Conservation (phyloP, 1,140 invertebrate genomes). For the Drosophila subpulchrella region DNA sequence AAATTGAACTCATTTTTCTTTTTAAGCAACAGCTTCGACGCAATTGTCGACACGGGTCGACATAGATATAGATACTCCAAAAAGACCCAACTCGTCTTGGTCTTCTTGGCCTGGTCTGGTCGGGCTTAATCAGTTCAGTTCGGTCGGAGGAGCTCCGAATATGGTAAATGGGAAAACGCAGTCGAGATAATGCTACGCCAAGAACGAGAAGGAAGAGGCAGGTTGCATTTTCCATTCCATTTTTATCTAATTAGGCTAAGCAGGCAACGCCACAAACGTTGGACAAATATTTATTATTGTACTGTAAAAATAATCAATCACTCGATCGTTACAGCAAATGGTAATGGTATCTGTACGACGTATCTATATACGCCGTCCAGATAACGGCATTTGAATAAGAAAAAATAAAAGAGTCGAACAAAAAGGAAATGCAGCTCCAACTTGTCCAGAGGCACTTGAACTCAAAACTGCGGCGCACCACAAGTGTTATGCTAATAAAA, state of each 20-base stretch:
- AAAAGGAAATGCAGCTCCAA: conserved; percentile 67
- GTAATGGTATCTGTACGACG: conserved; percentile 57
- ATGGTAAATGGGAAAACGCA: conserved; percentile 76
- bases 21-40: conserved; percentile 73
- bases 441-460: conserved; percentile 56
- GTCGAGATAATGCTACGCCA: conserved; percentile 50
- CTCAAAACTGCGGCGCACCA: conserved; percentile 50
- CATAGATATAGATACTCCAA: conserved; percentile 61
- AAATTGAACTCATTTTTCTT: conserved; percentile 82
- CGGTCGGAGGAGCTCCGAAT: conserved; percentile 57
- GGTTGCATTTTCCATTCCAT: conserved; percentile 59
- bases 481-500: conserved; percentile 83
- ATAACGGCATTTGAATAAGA: conserved; percentile 82
- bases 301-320: conserved; percentile 82
- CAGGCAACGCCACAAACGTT: conserved; percentile 40
- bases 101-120: conserved; percentile 18
- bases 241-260: conserved; percentile 83
- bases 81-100: conserved; percentile 67
- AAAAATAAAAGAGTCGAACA: conserved; percentile 8
- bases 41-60: conserved; percentile 61
- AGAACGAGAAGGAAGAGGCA: conserved; percentile 12
- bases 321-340: conserved; percentile 80
- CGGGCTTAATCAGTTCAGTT: conserved; percentile 63
- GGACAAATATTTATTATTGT: conserved; percentile 79
- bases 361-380: conserved; percentile 46